Evolutionary conservation across 2,113 vertebrate genomes (phyloP), one percentile per base, ranked within the genome.

Genomic region (Spea multiplicata): DNA sequence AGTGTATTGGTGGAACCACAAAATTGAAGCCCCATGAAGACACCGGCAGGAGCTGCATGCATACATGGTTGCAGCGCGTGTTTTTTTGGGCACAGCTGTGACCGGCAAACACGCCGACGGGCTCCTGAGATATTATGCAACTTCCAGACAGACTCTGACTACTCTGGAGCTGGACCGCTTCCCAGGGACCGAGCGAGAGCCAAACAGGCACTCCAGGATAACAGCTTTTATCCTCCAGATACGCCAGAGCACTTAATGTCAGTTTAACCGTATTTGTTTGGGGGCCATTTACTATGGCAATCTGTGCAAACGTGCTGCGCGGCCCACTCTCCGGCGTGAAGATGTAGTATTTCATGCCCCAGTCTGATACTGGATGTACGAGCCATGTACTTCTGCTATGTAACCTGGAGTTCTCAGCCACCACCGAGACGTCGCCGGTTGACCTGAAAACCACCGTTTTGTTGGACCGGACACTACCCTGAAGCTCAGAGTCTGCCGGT

Each of bases 111-210:
- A 78, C 49, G 0, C 59, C 69, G 4, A 78, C 48, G 10, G 14
- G 10, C 2, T 78, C 61, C 44, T 57, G 48, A 0, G 76, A 65
- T 13, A 55, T 4, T 16, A 78, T 7, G 46, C 30, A 7, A 13
- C 59, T 72, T 6, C 30, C 76, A 8, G 69, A 46, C 48, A 78
- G 55, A 47, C 44, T 66, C 10, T 55, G 7, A 9, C 14, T 53
- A 4, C 57, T 65, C 61, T 66, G 69, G 48, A 78, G 76, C 48
- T 72, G 69, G 8, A 78, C 44, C 4, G 76, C 6, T 66, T 78
- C 69, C 69, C 69, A 78, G 3, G 76, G 69, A 2, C 5, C 57
- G 3, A 78, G 61, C 4, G 30, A 47, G 2, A 78, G 13, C 46
- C n/a, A 2, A 4, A 78, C 61, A 8, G 65, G 13, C 2, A 66